A percentile compares a stretch with the other conserved stretches of the same genome.
Conservation (phyloP, 2,888 invertebrate genomes). For the Stenichneumon culpator region DNA sequence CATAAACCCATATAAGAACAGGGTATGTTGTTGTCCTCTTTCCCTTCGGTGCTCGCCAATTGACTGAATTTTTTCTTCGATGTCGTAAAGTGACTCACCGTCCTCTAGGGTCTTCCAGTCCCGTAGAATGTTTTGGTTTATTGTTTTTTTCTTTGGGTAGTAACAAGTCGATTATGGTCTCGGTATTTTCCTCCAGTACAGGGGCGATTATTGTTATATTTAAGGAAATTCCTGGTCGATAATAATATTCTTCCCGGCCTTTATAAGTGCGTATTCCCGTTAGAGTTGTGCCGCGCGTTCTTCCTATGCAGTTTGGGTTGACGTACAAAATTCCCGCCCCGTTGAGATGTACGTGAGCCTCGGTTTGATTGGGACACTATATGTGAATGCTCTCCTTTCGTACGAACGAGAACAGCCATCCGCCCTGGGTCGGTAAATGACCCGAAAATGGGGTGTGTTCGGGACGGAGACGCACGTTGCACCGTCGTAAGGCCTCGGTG, state of each 20-base stretch:
- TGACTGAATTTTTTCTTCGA: not conserved
- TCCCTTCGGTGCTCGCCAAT: conserved; percentile 20
- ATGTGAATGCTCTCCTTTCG: not conserved
- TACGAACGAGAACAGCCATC: not conserved
- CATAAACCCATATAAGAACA: too few species aligned
- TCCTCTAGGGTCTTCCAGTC: too few species aligned
- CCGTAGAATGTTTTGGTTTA: not conserved
- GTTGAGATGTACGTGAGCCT: not conserved
- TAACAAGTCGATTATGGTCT: not conserved
- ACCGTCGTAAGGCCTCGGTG: not conserved
- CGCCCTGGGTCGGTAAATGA: not conserved
- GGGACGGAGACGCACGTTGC: not conserved
- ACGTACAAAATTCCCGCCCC: not conserved
- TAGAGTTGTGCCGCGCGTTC: not conserved
- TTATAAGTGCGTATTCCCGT: conserved; percentile 11
- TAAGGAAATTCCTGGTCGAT: not conserved
- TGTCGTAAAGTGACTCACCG: too few species aligned
- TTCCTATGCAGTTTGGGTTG: not conserved
- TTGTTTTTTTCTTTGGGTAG: not conserved
- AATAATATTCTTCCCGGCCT: not conserved
- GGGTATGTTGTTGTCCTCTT: not conserved
- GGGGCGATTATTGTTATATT: conserved; percentile 4
- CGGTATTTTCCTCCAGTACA: not conserved
- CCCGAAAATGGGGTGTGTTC: not conserved
- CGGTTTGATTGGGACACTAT: not conserved